Evolutionary conservation across 2,113 vertebrate genomes (phyloP).

Genomic region (Oreocharis arfaki): DNA sequence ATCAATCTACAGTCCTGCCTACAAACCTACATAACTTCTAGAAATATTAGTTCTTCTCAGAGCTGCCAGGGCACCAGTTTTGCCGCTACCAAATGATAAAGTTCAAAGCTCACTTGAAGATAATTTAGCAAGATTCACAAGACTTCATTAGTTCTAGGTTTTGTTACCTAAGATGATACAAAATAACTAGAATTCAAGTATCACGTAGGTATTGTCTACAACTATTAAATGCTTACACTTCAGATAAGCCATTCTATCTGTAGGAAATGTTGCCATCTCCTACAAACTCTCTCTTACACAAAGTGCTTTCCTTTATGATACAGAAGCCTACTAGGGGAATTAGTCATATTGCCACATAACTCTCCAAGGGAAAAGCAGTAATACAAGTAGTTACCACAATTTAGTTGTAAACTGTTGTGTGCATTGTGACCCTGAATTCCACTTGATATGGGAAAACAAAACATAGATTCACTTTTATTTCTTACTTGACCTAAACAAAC

Average conservation of each 20-base stretch:
- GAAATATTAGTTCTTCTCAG: not conserved
- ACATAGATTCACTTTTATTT: not conserved
- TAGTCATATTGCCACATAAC: not conserved
- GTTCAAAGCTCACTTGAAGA: not conserved
- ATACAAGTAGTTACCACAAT: not conserved
- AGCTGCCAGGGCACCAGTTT: not conserved
- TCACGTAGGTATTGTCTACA: not conserved
- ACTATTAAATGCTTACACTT: not conserved
- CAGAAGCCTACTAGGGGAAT: not conserved
- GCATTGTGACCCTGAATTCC: not conserved
- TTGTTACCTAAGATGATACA: not conserved
- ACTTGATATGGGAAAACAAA: not conserved
- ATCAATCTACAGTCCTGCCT: not conserved
- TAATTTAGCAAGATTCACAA: not conserved
- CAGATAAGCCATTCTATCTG: not conserved
- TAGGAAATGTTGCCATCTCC: not conserved
- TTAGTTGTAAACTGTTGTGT: not conserved
- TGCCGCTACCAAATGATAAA: not conserved
- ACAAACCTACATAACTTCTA: constrained; percentile 17
- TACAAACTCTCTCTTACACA: not conserved
- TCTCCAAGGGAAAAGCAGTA: not conserved
- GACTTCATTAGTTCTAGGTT: not conserved
- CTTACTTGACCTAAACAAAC: not conserved
- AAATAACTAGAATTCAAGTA: not conserved
- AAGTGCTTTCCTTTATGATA: not conserved